phyloP scores from a whole-genome alignment of 2,113 vertebrate genomes.

The Arizona elegans region DNA sequence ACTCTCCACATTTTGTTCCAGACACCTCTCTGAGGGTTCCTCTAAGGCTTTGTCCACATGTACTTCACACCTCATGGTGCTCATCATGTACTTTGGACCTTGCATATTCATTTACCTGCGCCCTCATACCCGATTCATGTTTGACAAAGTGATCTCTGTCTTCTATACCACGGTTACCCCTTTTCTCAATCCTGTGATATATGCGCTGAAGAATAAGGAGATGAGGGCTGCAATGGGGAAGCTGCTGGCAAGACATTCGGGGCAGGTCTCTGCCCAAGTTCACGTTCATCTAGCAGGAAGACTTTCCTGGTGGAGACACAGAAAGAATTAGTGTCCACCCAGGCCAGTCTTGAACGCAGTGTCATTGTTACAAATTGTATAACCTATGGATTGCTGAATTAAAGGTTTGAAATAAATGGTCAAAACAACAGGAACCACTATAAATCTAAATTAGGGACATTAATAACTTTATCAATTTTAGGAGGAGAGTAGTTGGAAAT shows the following conservation, averaged over 20 bases:
- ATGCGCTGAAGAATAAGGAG: conserved; percentile 50
- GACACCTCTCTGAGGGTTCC: background rate
- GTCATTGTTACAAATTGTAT: background rate
- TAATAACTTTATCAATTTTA: background rate
- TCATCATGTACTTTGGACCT: conserved; percentile 29
- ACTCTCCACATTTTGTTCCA: conserved; percentile 24
- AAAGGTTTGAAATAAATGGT: background rate
- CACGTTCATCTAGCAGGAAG: background rate
- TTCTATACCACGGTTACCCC: conserved; percentile 51
- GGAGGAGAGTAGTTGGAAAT: no score
- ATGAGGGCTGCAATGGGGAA: conserved; percentile 42
- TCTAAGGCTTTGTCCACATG: conserved; percentile 49
- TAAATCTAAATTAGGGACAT: background rate
- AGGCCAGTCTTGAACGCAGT: background rate
- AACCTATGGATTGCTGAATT: background rate
- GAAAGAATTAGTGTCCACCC: background rate
- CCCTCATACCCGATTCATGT: conserved; percentile 3
- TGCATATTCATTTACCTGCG: conserved; percentile 39
- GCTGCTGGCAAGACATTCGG: background rate
- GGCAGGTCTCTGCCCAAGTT: background rate
- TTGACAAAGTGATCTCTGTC: conserved; percentile 42
- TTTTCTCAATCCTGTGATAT: conserved; percentile 51
- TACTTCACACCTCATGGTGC: conserved; percentile 29
- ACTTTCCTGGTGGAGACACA: background rate
- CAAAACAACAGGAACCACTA: background rate